Evolutionary conservation across 2,797 vertebrate species (phyloP).

Genomic region (Gadopsis marmoratus): DNA sequence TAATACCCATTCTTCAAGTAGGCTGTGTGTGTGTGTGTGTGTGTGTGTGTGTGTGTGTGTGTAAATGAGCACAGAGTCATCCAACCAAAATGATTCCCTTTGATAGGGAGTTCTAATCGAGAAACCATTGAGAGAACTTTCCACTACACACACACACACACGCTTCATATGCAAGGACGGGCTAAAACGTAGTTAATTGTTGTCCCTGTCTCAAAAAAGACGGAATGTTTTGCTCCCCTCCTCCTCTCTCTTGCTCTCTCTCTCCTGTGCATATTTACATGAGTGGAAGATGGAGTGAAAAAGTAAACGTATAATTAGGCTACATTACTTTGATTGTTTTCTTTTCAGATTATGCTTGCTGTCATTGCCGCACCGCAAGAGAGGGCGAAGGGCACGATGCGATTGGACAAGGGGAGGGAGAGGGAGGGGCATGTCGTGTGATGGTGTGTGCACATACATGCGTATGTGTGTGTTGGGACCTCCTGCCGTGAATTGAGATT

Average conservation of each 20-base stretch:
- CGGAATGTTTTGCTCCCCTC: conserved; percentile 60
- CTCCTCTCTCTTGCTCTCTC: conserved; percentile 27
- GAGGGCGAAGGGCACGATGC: conserved; percentile 92
- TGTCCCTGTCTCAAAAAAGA: conserved; percentile 69
- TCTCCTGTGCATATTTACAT: conserved; percentile 82
- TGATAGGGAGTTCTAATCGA: conserved; percentile 68
- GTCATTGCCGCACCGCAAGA: conserved; percentile 81
- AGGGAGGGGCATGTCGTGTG: conserved; percentile 62
- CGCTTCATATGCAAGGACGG: conserved; percentile 51
- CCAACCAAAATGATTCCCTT: conserved; percentile 59
- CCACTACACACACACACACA: conserved; percentile 5
- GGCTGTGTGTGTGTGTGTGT: conserved; percentile 2
- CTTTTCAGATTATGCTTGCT: conserved; percentile 89
- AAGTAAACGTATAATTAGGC: conserved; percentile 91
- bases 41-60: not conserved
- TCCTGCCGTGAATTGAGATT: conserved; percentile 95
- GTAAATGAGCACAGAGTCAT: conserved; percentile 25
- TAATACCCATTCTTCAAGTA: not conserved
- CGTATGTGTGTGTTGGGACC: conserved; percentile 59
- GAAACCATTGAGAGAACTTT: conserved; percentile 67
- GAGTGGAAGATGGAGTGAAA: conserved; percentile 86
- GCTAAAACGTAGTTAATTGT: conserved; percentile 76
- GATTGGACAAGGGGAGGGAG: conserved; percentile 91
- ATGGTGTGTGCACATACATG: conserved; percentile 50
- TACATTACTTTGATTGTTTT: conserved; percentile 91